Evolutionary conservation across 2,113 vertebrate genomes (phyloP).

Genomic region (Azemiops feae): DNA sequence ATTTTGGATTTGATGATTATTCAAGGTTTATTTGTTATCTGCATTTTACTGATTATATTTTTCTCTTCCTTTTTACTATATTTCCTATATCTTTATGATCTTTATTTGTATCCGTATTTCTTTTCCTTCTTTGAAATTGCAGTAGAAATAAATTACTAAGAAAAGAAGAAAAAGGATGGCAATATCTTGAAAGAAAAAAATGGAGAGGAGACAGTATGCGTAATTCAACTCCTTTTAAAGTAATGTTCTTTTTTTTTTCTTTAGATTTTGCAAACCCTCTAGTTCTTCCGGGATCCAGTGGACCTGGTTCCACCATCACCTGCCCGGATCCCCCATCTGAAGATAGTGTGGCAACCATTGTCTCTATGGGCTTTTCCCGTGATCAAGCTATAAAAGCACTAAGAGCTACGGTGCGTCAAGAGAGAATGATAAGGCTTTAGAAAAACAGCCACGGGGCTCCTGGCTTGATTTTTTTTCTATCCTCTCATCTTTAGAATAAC

Average conservation of each 20-base stretch:
- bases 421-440: not conserved
- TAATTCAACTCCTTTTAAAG: not conserved
- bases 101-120: not conserved
- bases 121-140: not conserved
- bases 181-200: not conserved
- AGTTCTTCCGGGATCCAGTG: constrained; percentile 90
- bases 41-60: not conserved
- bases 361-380: constrained; percentile 98
- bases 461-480: constrained; percentile 1
- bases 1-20: not conserved
- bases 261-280: constrained; percentile 93
- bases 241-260: constrained; percentile 26
- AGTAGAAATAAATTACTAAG: not conserved
- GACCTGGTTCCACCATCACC: constrained; percentile 79
- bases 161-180: not conserved
- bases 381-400: constrained; percentile 96
- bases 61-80: not conserved
- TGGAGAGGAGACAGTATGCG: not conserved
- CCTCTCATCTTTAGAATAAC: constrained; percentile 79
- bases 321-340: constrained; percentile 83
- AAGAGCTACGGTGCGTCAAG: constrained; percentile 81
- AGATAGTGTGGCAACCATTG: constrained; percentile 93
- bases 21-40: not conserved
- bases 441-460: not conserved
- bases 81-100: not conserved